Evolutionary conservation across 2,797 vertebrate species (phyloP).

Genomic region (Acestrorhynchus altus): DNA sequence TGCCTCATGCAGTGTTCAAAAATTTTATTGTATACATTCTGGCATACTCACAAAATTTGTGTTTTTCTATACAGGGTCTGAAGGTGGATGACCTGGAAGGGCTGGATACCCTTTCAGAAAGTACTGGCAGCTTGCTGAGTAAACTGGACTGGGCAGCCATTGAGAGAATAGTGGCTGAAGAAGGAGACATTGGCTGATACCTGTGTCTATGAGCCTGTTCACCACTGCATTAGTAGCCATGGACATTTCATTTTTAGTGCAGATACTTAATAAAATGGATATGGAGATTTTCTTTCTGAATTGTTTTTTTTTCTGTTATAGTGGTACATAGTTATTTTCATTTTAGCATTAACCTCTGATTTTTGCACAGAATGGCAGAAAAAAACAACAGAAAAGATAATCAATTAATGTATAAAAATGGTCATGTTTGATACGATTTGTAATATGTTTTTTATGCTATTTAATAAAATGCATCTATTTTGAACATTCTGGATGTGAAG

Average conservation of each 20-base stretch:
- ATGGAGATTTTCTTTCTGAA: background rate
- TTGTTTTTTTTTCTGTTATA: background rate
- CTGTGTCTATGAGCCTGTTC: background rate
- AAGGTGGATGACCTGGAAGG: conserved; percentile 52
- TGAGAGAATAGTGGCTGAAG: conserved; percentile 84
- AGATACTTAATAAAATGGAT: background rate
- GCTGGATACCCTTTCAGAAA: conserved; percentile 79
- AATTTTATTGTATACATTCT: too few species aligned
- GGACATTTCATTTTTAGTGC: background rate
- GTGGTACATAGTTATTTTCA: background rate
- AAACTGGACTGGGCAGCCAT: conserved; percentile 90
- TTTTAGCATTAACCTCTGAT: background rate
- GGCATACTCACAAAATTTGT: background rate
- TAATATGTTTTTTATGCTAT: background rate
- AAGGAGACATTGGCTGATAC: conserved; percentile 62
- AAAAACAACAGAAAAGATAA: background rate
- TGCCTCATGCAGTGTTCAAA: too few species aligned
- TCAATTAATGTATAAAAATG: background rate
- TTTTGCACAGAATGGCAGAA: background rate
- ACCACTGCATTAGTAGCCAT: background rate
- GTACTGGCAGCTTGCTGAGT: conserved; percentile 85
- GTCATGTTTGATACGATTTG: conserved; percentile 18
- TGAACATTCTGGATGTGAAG: too few species aligned
- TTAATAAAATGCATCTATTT: background rate
- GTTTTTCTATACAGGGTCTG: conserved; percentile 63